Evolutionary conservation across 2,113 vertebrate species (phyloP).

Genomic region (Bungarus multicinctus): DNA sequence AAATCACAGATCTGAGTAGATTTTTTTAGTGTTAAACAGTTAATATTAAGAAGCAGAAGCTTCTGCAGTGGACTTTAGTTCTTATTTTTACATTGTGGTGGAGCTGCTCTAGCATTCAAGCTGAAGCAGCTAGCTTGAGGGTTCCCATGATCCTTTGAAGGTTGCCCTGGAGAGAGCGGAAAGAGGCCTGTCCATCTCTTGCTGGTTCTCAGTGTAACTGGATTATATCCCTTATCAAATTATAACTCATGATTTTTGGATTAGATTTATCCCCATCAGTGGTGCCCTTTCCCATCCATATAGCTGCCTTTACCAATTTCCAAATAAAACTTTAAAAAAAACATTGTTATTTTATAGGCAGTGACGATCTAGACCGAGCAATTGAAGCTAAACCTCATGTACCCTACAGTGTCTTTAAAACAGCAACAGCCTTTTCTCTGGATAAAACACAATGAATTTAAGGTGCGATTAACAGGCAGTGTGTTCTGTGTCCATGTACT

Average conservation of each 20-base stretch:
- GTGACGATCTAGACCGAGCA: fast-evolving
- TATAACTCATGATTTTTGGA: not conserved
- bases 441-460: not conserved
- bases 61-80: not conserved
- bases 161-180: not conserved
- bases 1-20: not conserved
- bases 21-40: not conserved
- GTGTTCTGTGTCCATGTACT: not conserved
- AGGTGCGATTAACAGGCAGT: not conserved
- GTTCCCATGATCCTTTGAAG: not conserved
- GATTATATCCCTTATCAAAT: not conserved
- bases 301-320: not conserved
- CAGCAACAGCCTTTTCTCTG: not conserved
- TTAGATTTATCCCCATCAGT: not conserved
- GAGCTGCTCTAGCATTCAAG: not conserved
- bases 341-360: not conserved
- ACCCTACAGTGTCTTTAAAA: not conserved
- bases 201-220: not conserved
- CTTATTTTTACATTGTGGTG: not conserved
- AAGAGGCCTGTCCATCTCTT: not conserved
- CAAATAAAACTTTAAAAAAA: not conserved
- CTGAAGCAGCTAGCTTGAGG: not conserved
- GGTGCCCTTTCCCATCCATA: not conserved
- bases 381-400: not conserved
- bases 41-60: not conserved